A percentile compares a stretch with the other conserved stretches of the same genome.
Conservation (phyloP, 2,113 vertebrate genomes). For the Agapornis roseicollis region DNA sequence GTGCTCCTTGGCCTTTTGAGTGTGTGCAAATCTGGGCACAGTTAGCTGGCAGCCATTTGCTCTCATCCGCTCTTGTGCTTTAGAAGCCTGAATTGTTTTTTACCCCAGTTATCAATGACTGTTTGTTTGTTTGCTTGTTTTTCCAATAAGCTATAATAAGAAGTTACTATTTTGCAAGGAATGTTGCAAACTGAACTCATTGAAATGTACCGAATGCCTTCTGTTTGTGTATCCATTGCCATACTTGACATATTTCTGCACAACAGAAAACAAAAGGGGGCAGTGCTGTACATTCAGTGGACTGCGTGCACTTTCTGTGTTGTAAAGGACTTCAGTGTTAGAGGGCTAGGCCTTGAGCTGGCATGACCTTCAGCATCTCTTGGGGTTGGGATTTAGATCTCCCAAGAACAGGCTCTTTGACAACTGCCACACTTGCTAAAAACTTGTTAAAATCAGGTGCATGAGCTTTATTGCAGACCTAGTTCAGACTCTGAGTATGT, state of each 20-base stretch:
- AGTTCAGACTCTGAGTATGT: neutral
- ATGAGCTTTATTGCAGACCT: neutral
- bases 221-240: neutral
- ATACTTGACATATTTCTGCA: neutral
- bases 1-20: neutral
- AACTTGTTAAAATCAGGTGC: neutral
- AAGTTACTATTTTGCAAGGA: neutral
- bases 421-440: neutral
- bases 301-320: neutral
- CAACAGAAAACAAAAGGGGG: too few species aligned
- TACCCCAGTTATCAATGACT: neutral
- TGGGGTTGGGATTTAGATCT: neutral
- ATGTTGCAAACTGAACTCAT: neutral
- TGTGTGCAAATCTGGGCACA: neutral
- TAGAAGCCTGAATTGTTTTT: neutral
- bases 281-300: neutral
- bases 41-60: neutral
- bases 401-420: neutral
- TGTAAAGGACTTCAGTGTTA: neutral
- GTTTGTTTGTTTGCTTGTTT: neutral
- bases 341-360: neutral
- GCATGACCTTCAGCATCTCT: neutral
- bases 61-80: neutral
- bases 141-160: neutral
- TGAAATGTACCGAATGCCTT: neutral